Evolutionary conservation across 2,888 invertebrate genomes (phyloP), one percentile per base, ranked within the genome.

Genomic region (Tinea trinotella): DNA sequence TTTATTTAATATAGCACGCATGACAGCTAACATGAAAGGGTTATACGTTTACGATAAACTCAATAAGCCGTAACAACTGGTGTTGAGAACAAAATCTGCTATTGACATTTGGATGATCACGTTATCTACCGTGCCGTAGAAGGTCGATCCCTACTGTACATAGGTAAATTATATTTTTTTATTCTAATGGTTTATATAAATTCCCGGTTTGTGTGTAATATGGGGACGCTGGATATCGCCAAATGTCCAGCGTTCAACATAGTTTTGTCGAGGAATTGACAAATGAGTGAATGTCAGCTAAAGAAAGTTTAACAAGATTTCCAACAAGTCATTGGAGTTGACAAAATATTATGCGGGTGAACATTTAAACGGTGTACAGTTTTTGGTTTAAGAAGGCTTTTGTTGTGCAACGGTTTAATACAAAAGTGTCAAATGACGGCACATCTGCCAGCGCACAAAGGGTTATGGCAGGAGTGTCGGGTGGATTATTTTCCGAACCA

Each of bases 381-480:
- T 83, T 84, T 83, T 79, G 82, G 75, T 76, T 79, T 76, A 83
- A 83, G 83, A 80, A 75, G 76, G 75, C 79, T 77, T 77, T 85
- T 85, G 84, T 84, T 83, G 85, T 85, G 84, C 85, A 85, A 85
- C 79, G 79, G 77, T 78, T 79, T 85, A 84, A 83, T 85, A 85
- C 85, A 85, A 83, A 85, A 85, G 85, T 85, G 85, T 85, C 84
- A 81, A 85, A 85, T 85, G 85, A 85, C 85, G 80, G 80, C 82
- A 78, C 85, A 85, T 85, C 85, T 85, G 85, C 78, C 70, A 24
- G 20, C 63, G 64, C 75, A 81, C 83, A 85, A 85, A 85, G 85
- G 85, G 85, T 85, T 85, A 77, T 70, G 66, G 53, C 40, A 40
- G 36, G 50, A 50, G 67, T 65, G 64, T 66, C 68, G 75, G 80